phyloP scores from a whole-genome alignment of 1,140 invertebrate genomes.

The Theocolax elegans region DNA sequence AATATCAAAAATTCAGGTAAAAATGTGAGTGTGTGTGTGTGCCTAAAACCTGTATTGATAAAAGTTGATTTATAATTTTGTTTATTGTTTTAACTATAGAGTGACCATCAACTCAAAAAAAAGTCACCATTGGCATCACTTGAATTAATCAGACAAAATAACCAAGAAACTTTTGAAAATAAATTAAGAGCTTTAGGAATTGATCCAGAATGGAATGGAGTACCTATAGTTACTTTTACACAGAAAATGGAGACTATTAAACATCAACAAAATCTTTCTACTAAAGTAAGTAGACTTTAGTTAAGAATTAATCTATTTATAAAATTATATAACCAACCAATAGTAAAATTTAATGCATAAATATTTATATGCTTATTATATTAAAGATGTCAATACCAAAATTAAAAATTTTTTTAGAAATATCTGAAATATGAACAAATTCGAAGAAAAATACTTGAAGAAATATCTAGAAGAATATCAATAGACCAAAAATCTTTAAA shows the following conservation, averaged over 20 bases:
- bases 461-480: slow-evolving; percentile 62
- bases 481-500: slow-evolving; percentile 45
- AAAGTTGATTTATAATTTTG: background rate
- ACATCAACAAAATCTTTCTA: slow-evolving; percentile 67
- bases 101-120: background rate
- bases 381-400: too few species aligned
- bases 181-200: slow-evolving; percentile 68
- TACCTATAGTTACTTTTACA: slow-evolving; percentile 65
- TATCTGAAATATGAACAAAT: slow-evolving; percentile 65
- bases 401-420: slow-evolving; percentile 63
- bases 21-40: too few species aligned
- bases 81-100: background rate
- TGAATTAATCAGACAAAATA: slow-evolving; percentile 47
- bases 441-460: slow-evolving; percentile 65
- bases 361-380: background rate
- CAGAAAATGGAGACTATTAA: slow-evolving; percentile 67
- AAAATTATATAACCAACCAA: slow-evolving; percentile 28
- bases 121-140: slow-evolving; percentile 9
- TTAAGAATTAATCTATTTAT: background rate
- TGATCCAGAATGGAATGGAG: slow-evolving; percentile 68
- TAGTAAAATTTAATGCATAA: too few species aligned
- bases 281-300: slow-evolving; percentile 61
- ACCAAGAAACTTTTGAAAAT: slow-evolving; percentile 52
- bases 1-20: slow-evolving; percentile 23
- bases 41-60: too few species aligned